Evolutionary conservation across 2,113 vertebrate genomes (phyloP).

Genomic region (human (Homo sapiens)): GRCh38 chr6:66582001-66582500

Average conservation of each 20-base stretch:
- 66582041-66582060: background rate
- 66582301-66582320: background rate
- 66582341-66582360: background rate
- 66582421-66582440: background rate
- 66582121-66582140: background rate
- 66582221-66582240: background rate
- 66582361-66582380: background rate
- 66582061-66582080: background rate
- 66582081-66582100: background rate
- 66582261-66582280: background rate
- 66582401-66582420: background rate
- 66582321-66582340: background rate
- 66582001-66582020: background rate
- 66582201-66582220: background rate
- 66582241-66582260: background rate
- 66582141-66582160: background rate
- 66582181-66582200: background rate
- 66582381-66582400: background rate
- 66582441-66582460: accelerated
- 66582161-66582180: background rate
- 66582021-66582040: background rate
- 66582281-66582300: background rate
- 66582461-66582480: background rate
- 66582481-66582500: background rate
- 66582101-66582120: background rate